Base-by-base conservation (phyloP, 2,797 vertebrate species). In the Muscicapa striata region DNA sequence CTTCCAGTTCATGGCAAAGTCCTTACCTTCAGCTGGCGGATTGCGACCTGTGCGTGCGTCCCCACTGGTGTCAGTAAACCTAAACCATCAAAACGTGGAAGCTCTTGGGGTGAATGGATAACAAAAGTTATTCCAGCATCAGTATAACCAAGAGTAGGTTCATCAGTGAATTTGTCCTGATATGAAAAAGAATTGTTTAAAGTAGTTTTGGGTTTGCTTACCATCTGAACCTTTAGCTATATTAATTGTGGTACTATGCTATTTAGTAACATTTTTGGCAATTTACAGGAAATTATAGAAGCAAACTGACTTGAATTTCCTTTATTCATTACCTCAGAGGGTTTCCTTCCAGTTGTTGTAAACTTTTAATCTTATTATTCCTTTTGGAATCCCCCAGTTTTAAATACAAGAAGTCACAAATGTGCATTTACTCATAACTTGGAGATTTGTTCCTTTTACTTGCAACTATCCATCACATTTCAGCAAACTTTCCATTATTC, bases 61-160 rank as follows among this genome's bases (percentile, higher is more conserved):
- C 98, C 98, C 3, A 97, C 97, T 0, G 98, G 97, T 14, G 97
- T 96, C 16, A 95, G 82, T 49, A 98, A 84, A 26, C 98, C 97
- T 46, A 98, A 69, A 16, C 98, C 98, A 80, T 98, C 98, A 67
- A 98, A 98, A 45, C 95, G 97, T 8, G 98, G 98, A 46, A 95
- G 89, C 48, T 95, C 96, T 73, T 95, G 90, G 8, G 98, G 97
- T 15, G 98, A 97, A 43, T 98, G 98, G 85, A 98, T 97, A 46
- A 93, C 97, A 57, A 98, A 98, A 76, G 92, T 96, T 89, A 98
- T 97, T 17, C 98, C 98, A 84, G 97, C 95, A 54, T 98, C 98
- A 49, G 89, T 90, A 49, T 92, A 98, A 54, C 97, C 98, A n/a
- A 98, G 91, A 30, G 81, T 6, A 30, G 98, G 97, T 10, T 98